phyloP scores from a whole-genome alignment of 2,113 vertebrate genomes.

The Sardina pilchardus region DNA sequence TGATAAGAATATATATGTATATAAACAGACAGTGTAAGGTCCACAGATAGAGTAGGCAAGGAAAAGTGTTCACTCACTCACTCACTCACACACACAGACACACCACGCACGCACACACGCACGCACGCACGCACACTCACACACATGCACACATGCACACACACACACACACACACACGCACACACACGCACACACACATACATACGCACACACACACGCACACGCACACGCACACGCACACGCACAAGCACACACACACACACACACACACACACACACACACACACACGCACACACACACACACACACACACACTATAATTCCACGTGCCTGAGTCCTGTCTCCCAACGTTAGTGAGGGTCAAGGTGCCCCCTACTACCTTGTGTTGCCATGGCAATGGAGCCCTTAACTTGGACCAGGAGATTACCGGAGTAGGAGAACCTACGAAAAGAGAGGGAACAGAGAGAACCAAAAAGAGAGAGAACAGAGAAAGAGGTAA shows the following conservation, averaged over 20 bases:
- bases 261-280: not conserved
- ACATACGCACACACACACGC: not conserved
- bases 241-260: not conserved
- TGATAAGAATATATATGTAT: not conserved
- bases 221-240: not conserved
- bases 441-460: slow-evolving; percentile 66
- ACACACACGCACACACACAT: not conserved
- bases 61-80: no score
- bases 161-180: not conserved
- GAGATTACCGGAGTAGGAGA: slow-evolving; percentile 79
- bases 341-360: slow-evolving; percentile 83
- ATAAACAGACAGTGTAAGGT: not conserved
- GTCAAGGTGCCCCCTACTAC: slow-evolving; percentile 75
- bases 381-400: slow-evolving; percentile 90
- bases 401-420: slow-evolving; percentile 94
- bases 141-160: not conserved
- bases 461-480: not conserved
- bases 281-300: not conserved
- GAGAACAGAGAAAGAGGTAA: no score
- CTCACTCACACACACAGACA: not conserved
- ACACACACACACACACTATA: not conserved
- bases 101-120: not conserved
- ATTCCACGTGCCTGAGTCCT: slow-evolving; percentile 75
- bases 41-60: slow-evolving; percentile 13
- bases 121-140: not conserved